phyloP scores from a whole-genome alignment of 1,140 invertebrate species.

The Leptinotarsa undecemlineata region DNA sequence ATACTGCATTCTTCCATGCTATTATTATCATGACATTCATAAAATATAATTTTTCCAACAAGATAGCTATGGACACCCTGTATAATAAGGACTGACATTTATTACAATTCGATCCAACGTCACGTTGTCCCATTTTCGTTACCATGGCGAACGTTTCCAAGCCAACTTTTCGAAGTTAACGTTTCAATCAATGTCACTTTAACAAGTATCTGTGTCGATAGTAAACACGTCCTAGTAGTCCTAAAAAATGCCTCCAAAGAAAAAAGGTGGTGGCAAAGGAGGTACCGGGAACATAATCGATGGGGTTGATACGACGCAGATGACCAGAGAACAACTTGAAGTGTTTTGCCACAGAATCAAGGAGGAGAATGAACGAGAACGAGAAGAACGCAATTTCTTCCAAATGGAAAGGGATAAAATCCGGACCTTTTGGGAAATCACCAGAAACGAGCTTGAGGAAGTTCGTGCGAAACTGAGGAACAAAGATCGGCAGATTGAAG shows the following conservation, averaged over 20 bases:
- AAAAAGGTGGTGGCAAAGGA: constrained; percentile 44
- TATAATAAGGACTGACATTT: too few relatives aligned
- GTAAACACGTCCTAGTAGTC: too few relatives aligned
- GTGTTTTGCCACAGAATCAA: constrained; percentile 84
- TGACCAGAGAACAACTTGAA: constrained; percentile 92
- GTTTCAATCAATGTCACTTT: background rate
- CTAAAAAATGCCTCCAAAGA: constrained; percentile 42
- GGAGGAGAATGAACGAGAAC: constrained; percentile 89
- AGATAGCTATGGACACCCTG: too few relatives aligned
- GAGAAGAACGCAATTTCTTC: constrained; percentile 94
- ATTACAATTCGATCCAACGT: background rate
- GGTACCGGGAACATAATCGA: constrained; percentile 71
- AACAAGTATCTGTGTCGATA: too few relatives aligned
- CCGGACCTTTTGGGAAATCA: constrained; percentile 92
- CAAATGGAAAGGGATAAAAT: constrained; percentile 94
- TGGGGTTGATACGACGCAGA: constrained; percentile 88
- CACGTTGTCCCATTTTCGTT: background rate
- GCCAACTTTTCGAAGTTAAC: background rate
- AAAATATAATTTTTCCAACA: too few relatives aligned
- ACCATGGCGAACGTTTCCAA: background rate
- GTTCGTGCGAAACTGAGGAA: constrained; percentile 72
- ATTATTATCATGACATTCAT: too few relatives aligned
- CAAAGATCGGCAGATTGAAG: constrained; percentile 87
- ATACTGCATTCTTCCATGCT: too few relatives aligned
- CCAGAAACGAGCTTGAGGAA: constrained; percentile 82